phyloP scores from a whole-genome alignment of 2,888 invertebrate species.

The Galerucella nymphaeae region DNA sequence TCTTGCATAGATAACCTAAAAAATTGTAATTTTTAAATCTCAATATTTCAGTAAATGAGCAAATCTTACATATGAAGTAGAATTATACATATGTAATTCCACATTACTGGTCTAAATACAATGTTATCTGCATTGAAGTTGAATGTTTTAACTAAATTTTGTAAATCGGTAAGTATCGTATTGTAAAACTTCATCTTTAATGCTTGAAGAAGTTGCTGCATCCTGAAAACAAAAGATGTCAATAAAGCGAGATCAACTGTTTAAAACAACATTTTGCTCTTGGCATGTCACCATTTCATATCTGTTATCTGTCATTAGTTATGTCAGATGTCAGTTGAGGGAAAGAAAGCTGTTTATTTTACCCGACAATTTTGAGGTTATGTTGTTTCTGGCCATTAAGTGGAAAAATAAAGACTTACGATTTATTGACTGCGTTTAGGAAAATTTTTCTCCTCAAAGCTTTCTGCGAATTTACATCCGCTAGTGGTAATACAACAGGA shows the following conservation, averaged over 20 bases:
- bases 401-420: conserved; percentile 62
- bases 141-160: conserved; percentile 72
- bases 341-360: too few species aligned
- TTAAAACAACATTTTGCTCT: too few species aligned
- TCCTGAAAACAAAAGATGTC: conserved; percentile 47
- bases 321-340: too few species aligned
- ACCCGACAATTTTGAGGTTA: too few species aligned
- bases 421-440: conserved; percentile 73
- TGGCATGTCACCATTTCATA: too few species aligned
- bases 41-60: conserved; percentile 10
- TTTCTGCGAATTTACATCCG: conserved; percentile 75
- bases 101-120: conserved; percentile 77
- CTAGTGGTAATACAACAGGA: conserved; percentile 71
- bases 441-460: conserved; percentile 77
- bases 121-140: conserved; percentile 78
- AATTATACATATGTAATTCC: conserved; percentile 77
- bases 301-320: too few species aligned
- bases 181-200: conserved; percentile 46
- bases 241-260: too few species aligned
- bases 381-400: too few species aligned
- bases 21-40: conserved; percentile 19
- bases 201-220: conserved; percentile 52
- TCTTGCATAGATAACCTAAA: conserved; percentile 58
- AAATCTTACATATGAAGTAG: conserved; percentile 73
- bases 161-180: conserved; percentile 63